Evolutionary conservation across 37 sponge, comb jelly and placozoan genomes (phyloP), one percentile per base, ranked within the genome.

Genomic region (Tethya wilhelma): DNA sequence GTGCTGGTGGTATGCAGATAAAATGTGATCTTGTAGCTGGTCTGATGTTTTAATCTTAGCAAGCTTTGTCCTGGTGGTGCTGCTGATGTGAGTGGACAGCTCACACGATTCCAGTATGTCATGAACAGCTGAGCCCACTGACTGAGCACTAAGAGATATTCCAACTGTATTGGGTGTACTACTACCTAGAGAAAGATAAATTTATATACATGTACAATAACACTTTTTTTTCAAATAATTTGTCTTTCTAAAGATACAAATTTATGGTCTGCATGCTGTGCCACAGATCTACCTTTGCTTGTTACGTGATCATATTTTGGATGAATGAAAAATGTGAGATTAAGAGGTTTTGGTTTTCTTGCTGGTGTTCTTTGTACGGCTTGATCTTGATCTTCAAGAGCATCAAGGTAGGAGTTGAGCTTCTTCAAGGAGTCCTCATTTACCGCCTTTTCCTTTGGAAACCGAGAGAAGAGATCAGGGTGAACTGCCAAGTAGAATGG

Each of bases 401-500:
- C 66, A 64, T 79, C 68, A 1, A 79, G 43, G 68, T 67, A 79
- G 3, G 79, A 79, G 39, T 79, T 66, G 9, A 79, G 68, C 29
- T 67, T 38, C 38, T 79, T 79, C 39, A 79, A 68, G 1, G 79
- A 79, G 12, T 79, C 79, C 38, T 79, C 79, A 36, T 79, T 79
- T 37, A 49, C 68, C 9, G 46, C 68, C 68, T 55, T 79, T 19
- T 79, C 67, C 56, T 32, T 32, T 5, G 79, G 79, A 38, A 53
- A 67, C 56, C 23, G n/a, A 34, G 44, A 30, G 38, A 79, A 79
- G 33, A 79, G 66, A 26, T 79, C 79, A 12, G 79, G 79, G 25
- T 79, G 79, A 28, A 79, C 79, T 32, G 79, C 79, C 56, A 65
- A 14, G 79, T 79, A 79, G 65, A 79, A 79, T 26, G 79, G 68